Evolutionary conservation across 2,113 vertebrate species (phyloP), one percentile per base, ranked within the genome.

Genomic region (Lota lota): DNA sequence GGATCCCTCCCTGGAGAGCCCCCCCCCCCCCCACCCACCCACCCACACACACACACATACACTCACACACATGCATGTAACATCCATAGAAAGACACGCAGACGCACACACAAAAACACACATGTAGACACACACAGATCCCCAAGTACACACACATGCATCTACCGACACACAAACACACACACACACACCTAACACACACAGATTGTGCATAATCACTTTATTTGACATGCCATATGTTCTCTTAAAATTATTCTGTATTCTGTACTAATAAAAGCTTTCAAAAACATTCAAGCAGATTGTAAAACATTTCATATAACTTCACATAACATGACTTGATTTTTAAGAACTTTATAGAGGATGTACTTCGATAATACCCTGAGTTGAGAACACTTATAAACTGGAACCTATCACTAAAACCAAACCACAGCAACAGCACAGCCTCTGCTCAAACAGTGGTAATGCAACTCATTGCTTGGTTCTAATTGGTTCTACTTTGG

Each of bases 181-280:
- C 60, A 16, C 63, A 4, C 40, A 47, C 40, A 47, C 20, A 28
- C 16, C 22, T 51, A 14, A 70, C 54, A 66, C 76, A 81, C 63
- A 69, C 77, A n/a, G n/a, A n/a, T n/a, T 14, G 40, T 12, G 10
- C 40, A 47, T 65, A 33, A 22, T 69, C n/a, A 2, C 10, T 84
- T 83, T 80, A 79, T 83, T 79, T 56, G 16, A n/a, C 0, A 47
- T 14, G 12, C 10, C 40, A 47, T 47, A 47, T 47, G 12, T 14
- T 11, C 40, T 47, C 40, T 47, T 47, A 47, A 14, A 47, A 47
- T 61, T 72, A 16, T 64, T 63, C 53, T 0, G 60, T 72, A 14
- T 61, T 61, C 59, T 53, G 75, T 78, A 70, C 61, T 0, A 66
- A 70, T 66, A 83, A 72, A 83, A 76, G 22, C 58, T 63, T 65